Base-by-base conservation (phyloP, 2,888 invertebrate species). In the Leptura quadrifasciata region DNA sequence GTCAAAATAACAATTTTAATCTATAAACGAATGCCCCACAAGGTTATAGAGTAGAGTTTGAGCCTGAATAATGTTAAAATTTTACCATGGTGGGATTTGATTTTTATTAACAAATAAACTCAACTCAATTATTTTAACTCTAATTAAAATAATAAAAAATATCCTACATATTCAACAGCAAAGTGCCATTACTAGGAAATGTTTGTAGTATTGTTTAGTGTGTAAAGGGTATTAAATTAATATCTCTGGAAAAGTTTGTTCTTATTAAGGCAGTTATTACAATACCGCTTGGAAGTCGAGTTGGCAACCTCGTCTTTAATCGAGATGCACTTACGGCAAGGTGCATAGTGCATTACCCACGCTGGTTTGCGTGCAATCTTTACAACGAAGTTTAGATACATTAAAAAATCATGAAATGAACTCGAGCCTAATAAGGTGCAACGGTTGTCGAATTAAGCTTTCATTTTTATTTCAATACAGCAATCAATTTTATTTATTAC, bases 341-440 rank as follows among this genome's bases (percentile, higher is more conserved):
- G 24, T 21, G 39, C 39, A 39, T 12, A 63, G 63, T 39, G 39
- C 39, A 39, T 63, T 63, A 63, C 63, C 39, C 63, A 63, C 39
- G 35, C 39, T 20, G 63, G 3, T 9, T 63, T 35, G 60, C 31
- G 31, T 61, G 27, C 17, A 17, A 27, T 18, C 17, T 2, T 27
- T 1, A 17, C 15, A 61, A 61, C n/a, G 60, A 31, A 61, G 60
- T 18, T 61, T 47, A 15, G 12, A 47, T 3, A 4, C 17, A n/a
- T 17, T n/a, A 15, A 39, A 63, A 63, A 24, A 24, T 58, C 21
- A 27, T 18, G 6, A n/a, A 47, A n/a, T 47, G n/a, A 63, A 63
- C 18, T 63, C 39, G 63, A 39, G 20, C 39, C 63, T 63, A 63
- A 63, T 63, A 63, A 63, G 63, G 63, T 15, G 39, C 18, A 63